phyloP scores from a whole-genome alignment of 2,888 invertebrate genomes.

The Oligia fasciuncula region DNA sequence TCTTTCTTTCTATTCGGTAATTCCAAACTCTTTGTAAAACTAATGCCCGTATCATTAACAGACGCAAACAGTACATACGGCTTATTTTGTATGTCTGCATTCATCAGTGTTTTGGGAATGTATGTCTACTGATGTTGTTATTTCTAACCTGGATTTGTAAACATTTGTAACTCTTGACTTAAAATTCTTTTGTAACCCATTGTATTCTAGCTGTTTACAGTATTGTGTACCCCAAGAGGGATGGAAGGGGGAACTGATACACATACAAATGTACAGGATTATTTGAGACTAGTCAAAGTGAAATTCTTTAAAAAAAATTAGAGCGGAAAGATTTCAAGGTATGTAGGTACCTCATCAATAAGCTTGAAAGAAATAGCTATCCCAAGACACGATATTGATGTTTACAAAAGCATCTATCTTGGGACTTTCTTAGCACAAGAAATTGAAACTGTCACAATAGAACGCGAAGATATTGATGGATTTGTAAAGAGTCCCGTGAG shows the following conservation, averaged over 20 bases:
- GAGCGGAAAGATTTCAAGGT: neutral
- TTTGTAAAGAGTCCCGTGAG: constrained; percentile 14
- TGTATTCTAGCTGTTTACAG: constrained; percentile 19
- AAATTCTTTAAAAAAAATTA: neutral
- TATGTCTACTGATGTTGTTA: neutral
- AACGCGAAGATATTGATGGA: constrained; percentile 29
- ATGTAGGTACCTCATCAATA: constrained; percentile 1
- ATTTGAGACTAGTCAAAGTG: neutral
- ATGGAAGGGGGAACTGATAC: neutral
- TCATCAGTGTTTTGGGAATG: constrained; percentile 14
- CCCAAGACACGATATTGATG: constrained; percentile 11
- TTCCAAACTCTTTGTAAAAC: constrained; percentile 3
- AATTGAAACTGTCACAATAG: constrained; percentile 41
- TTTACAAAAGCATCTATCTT: constrained; percentile 28
- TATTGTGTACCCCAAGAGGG: neutral
- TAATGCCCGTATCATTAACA: constrained; percentile 17
- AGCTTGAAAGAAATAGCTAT: constrained; percentile 9
- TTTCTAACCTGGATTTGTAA: constrained; percentile 13
- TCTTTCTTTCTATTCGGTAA: neutral
- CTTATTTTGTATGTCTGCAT: constrained; percentile 7
- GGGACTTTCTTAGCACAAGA: constrained; percentile 19
- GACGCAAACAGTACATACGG: neutral
- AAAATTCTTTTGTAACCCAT: constrained; percentile 13
- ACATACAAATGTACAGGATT: neutral
- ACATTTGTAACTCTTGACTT: neutral